Percentiles rank a stretch among this genome's conserved stretches.
Evolutionary conservation across 2,113 vertebrate species (phyloP).

Genomic region (Lophura nycthemera): DNA sequence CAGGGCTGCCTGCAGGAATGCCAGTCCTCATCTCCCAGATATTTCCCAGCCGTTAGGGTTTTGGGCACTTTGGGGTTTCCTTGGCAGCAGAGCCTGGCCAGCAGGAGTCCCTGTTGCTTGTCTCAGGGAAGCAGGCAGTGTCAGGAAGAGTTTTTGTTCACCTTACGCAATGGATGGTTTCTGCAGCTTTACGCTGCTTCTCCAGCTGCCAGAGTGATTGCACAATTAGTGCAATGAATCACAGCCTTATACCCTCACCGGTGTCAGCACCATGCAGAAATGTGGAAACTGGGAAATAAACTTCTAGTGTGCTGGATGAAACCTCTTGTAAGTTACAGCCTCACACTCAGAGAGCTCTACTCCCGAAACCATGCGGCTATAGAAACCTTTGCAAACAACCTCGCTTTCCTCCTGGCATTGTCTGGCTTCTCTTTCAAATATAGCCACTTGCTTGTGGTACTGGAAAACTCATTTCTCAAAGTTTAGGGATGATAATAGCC

Average conservation of each 20-base stretch:
- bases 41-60: accelerated
- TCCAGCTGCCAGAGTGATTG: not conserved
- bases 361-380: not conserved
- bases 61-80: not conserved
- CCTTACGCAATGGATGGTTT: not conserved
- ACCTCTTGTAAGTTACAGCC: not conserved
- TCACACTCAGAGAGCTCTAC: not conserved
- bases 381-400: not conserved
- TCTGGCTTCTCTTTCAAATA: not conserved
- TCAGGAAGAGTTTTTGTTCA: not conserved
- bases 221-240: not conserved
- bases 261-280: not conserved
- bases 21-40: accelerated
- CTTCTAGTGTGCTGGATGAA: not conserved
- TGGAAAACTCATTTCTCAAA: not conserved
- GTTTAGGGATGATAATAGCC: not conserved
- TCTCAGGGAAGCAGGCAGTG: not conserved
- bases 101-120: constrained; percentile 71
- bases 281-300: not conserved
- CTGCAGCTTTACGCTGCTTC: not conserved
- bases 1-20: not conserved
- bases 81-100: not conserved
- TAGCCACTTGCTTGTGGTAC: not conserved
- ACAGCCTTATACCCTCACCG: not conserved
- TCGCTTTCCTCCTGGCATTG: not conserved